Evolutionary conservation across 2,797 vertebrate species (phyloP), one percentile per base, ranked within the genome.

Genomic region (Bufotes viridis): DNA sequence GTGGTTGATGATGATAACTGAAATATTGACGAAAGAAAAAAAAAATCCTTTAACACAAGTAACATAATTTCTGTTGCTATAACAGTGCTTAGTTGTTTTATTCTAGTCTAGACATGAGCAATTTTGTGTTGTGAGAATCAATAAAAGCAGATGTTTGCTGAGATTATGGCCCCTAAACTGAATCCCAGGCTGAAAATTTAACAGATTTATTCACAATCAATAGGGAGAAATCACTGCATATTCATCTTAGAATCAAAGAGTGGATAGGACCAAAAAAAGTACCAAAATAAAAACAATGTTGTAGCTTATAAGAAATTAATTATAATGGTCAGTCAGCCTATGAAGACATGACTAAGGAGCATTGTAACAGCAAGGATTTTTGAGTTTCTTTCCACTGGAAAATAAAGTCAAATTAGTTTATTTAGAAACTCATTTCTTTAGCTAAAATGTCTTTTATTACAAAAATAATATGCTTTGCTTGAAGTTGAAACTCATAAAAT

Each of bases 61-160:
- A 63, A 83, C 29, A 84, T 84, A 87, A 87, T 89, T 89, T 75
- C 87, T 87, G 80, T 87, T 84, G 65, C 88, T 79, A 84, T 89
- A 74, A 89, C 80, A 55, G 75, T 74, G 57, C 81, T 65, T 78
- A 29, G 9, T 63, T 87, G 51, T 70, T 89, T 82, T 80, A 83
- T 89, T 89, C 81, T 80, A 61, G 88, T 89, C 88, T 89, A 89
- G 88, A 89, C 88, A 69, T 89, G 88, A 89, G 88, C 88, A 89
- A 84, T 87, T 89, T 84, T 87, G 75, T 79, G 53, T 80, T 84
- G 74, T 15, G 49, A 72, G 65, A 81, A 89, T 89, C 88, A 89
- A 87, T 89, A 89, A 87, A 87, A 89, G 81, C 88, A 89, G 85
- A 89, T 89, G 88, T 86, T 86, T 65, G 42, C 80, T 87, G 75